Conservation (phyloP, 2,888 invertebrate species). For the Nysson spinosus region DNA sequence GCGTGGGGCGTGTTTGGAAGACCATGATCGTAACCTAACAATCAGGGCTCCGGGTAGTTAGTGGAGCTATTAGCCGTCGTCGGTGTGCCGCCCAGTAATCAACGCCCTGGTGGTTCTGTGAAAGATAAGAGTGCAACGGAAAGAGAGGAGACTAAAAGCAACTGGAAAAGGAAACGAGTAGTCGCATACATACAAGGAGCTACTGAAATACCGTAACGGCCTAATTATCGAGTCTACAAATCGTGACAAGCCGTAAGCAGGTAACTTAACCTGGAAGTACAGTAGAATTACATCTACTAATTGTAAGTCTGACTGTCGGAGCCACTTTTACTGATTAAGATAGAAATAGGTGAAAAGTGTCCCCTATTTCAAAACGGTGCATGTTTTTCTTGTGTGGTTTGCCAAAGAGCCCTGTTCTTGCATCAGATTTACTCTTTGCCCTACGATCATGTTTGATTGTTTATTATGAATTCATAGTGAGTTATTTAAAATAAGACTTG, state of each 20-base stretch:
- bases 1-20: conserved; percentile 57
- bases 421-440: too few relatives aligned
- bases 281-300: background rate
- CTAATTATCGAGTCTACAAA: conserved; percentile 46
- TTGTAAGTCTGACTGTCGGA: too few relatives aligned
- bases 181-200: conserved; percentile 11
- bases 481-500: too few relatives aligned
- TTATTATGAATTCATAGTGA: too few relatives aligned
- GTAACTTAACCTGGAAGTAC: background rate
- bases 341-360: too few relatives aligned
- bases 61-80: conserved; percentile 55
- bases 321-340: too few relatives aligned
- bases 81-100: conserved; percentile 59
- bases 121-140: conserved; percentile 33
- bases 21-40: conserved; percentile 58
- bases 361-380: too few relatives aligned
- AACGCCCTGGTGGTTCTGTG: conserved; percentile 40
- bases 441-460: too few relatives aligned
- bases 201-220: conserved; percentile 39
- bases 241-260: conserved; percentile 37
- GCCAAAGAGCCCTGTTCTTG: too few relatives aligned
- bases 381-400: too few relatives aligned
- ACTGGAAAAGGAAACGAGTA: background rate
- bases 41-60: conserved; percentile 60
- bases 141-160: conserved; percentile 7